Base-by-base conservation (phyloP, 2,797 vertebrate species). In the Tinamus major region DNA sequence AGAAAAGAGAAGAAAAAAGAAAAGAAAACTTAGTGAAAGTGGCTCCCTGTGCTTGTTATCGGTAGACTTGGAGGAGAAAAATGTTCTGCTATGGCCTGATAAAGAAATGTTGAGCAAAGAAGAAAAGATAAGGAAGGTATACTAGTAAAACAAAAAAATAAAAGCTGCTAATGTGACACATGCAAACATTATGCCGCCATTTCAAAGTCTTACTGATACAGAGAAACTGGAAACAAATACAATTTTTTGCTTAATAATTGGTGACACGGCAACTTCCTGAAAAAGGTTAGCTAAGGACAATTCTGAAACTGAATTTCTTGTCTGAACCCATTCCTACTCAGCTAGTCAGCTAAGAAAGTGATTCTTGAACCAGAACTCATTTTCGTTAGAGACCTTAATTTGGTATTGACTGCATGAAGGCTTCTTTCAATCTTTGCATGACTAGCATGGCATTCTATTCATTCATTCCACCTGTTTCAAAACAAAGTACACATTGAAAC, bases 71-170 rank as follows among this genome's bases (percentile, higher is more conserved):
- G 42, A 89, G 87, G 58, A 35, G 53, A 94, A 75, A 88, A 87
- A 65, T 71, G 41, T 69, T 87, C 92, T 96, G 95, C 76, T 83
- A 3, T 48, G 69, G 35, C 65, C 79, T 92, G 96, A 96, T 96
- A 96, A 95, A 87, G 71, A 39, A 64, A 18, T 23, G 15, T 63
- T 92, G 42, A 5, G 26, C n/a, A 8, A 35, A 56, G 7, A 79
- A 91, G 70, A 69, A 72, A 88, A 81, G 75, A 92, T 95, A 84
- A 84, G 64, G 31, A 46, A 11, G 17, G 58, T 65, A 62, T 9
- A 49, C 64, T 67, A 26, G 14, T 46, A 18, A 31, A 56, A 37
- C 78, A 48, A 70, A 71, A 18, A 49, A 26, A 23, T 6, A 49
- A 62, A 55, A 70, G 9, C 53, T 76, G 69, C 64, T 94, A 39